Evolutionary conservation across 37 sponge, comb jelly and placozoan genomes (phyloP).

Genomic region (Mnemiopsis leidyi): DNA sequence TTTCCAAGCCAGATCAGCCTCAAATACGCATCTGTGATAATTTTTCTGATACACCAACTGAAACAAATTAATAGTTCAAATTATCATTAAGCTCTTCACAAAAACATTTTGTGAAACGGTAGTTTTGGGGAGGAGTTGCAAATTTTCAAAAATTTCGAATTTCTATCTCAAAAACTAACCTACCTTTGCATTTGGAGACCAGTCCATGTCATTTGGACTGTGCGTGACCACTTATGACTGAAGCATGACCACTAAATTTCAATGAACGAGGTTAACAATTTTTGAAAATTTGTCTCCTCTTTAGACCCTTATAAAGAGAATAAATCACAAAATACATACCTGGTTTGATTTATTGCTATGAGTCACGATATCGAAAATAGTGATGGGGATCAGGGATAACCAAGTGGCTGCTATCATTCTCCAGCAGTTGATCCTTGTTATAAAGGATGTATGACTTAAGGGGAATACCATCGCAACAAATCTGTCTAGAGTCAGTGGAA

Average conservation of each 20-base stretch:
- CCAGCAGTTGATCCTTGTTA: neutral
- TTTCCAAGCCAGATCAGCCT: neutral
- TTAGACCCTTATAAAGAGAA: neutral
- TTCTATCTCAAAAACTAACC: no score
- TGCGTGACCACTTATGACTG: no score
- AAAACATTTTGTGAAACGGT: no score
- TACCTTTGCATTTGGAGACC: no score
- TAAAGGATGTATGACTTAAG: neutral
- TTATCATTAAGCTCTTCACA: no score
- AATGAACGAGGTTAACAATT: no score
- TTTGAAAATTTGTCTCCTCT: no score
- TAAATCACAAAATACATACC: neutral
- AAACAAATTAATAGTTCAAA: neutral
- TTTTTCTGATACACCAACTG: neutral
- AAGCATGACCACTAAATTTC: no score
- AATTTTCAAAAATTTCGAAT: neutral
- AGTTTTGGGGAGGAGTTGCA: no score
- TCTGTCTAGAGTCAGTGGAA: conserved; percentile 15
- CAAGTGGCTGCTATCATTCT: neutral
- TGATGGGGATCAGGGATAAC: neutral
- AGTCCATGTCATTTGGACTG: no score
- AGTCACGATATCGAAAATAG: neutral
- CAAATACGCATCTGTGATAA: conserved; percentile 43
- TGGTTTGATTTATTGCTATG: neutral
- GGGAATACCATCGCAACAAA: conserved; percentile 35